Evolutionary conservation across 1,140 invertebrate species (phyloP), one percentile per base, ranked within the genome.

Genomic region (Heliconius himera): DNA sequence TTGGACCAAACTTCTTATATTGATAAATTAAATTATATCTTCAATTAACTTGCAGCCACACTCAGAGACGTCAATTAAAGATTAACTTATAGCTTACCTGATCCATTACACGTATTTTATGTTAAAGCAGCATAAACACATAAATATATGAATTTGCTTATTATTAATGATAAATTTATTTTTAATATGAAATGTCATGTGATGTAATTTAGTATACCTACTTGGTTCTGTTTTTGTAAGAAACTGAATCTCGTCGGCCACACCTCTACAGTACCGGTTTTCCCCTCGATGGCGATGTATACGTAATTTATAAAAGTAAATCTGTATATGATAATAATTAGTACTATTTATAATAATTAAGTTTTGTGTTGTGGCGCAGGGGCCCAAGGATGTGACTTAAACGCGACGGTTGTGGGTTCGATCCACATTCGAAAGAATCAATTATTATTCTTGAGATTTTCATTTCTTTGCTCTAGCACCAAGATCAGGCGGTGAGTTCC

Each of bases 41-140:
- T 11, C n/a, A 4, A 66, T 29, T 66, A 13, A 66, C 3, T n/a
- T 66, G 78, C 88, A 89, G 83, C 80, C 80, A 51, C 75, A 81
- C 75, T 66, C 74, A 77, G 54, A 74, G 54, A 85, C 72, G 75
- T 74, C 56, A 60, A 41, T 66, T 66, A 66, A 13, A 16, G 13
- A 29, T 66, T 26, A 66, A 66, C 3, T 22, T 60, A 20, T 9
- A 22, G n/a, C 8, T 3, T 56, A 51, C 6, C 1, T 1, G 49
- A 20, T 51, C 18, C 1, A 51, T 51, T 51, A 51, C 22, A 56
- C 22, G 1, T 11, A 56, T 56, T n/a, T 18, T n/a, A 20, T 56
- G 8, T 56, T 56, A n/a, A 9, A 22, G n/a, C n/a, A 56, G 54
- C n/a, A 56, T 22, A 54, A 54, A 54, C 5, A 54, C 51, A 16